A percentile compares a stretch with the other conserved stretches of the same genome.
Evolutionary conservation across 2,888 invertebrate species (phyloP).

Genomic region (Timema cristinae): DNA sequence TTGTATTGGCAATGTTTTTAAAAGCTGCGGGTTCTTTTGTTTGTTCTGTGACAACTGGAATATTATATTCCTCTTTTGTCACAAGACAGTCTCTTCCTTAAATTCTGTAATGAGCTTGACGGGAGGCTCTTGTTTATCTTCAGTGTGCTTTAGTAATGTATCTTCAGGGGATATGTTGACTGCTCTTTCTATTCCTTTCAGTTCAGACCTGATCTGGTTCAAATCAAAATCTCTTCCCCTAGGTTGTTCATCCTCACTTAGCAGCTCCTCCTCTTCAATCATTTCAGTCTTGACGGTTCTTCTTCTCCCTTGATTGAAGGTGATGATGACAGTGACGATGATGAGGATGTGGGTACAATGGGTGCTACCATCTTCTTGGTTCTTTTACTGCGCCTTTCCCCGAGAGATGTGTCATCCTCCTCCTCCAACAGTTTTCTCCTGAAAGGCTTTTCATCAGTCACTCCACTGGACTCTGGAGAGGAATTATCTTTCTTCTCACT

Average conservation of each 20-base stretch:
- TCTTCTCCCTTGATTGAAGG: constrained; percentile 6
- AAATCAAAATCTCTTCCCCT: constrained; percentile 76
- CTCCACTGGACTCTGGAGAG: constrained; percentile 10
- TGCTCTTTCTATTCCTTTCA: constrained; percentile 71
- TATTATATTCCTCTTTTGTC: constrained; percentile 25
- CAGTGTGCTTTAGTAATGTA: constrained; percentile 15
- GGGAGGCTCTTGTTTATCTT: constrained; percentile 15
- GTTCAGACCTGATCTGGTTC: constrained; percentile 77
- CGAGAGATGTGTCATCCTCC: constrained; percentile 27
- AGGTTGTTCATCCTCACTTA: constrained; percentile 49
- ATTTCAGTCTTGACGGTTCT: constrained; percentile 12
- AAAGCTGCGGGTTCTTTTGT: constrained; percentile 33
- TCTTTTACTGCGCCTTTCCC: constrained; percentile 31
- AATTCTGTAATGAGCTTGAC: background rate
- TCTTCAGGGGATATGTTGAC: constrained; percentile 25
- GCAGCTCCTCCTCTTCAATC: constrained; percentile 16
- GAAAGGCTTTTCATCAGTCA: constrained; percentile 19
- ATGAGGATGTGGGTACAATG: too few species aligned
- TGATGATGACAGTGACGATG: background rate
- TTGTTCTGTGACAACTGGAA: constrained; percentile 32
- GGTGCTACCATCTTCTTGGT: constrained; percentile 8
- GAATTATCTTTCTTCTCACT: constrained; percentile 8
- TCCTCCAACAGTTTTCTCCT: constrained; percentile 31
- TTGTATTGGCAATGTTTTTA: constrained; percentile 32
- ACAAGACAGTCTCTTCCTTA: constrained; percentile 21